Conservation (phyloP, 30 jellyfish, hydroid and myxozoan species). For the Chrysaora quinquecirrha region DNA sequence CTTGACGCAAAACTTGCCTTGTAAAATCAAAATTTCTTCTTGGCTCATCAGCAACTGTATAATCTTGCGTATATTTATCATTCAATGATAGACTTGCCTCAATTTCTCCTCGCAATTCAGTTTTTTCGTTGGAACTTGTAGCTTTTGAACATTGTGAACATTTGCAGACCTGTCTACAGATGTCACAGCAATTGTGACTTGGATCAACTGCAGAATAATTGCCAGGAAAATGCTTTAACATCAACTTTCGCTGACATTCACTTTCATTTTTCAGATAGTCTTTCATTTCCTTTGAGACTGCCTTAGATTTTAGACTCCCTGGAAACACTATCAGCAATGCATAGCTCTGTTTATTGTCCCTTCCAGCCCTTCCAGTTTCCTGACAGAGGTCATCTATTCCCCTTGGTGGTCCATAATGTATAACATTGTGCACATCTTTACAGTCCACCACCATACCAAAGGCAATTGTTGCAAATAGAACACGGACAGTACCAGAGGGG, state of each 20-base stretch:
- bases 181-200: neutral
- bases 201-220: neutral
- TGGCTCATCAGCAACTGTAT: too few relatives aligned
- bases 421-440: constrained; percentile 7
- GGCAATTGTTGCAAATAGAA: constrained; percentile 29
- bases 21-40: too few relatives aligned
- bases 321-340: constrained; percentile 18
- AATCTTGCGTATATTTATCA: too few relatives aligned
- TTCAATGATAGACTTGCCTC: too few relatives aligned
- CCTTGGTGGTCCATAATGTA: constrained; percentile 41
- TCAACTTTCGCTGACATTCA: neutral
- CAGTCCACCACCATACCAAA: constrained; percentile 39
- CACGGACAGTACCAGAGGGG: constrained; percentile 1
- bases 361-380: constrained; percentile 46
- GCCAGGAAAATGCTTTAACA: neutral
- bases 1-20: too few relatives aligned
- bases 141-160: too few relatives aligned
- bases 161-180: neutral
- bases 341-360: constrained; percentile 32
- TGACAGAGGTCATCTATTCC: constrained; percentile 19
- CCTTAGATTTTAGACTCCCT: neutral
- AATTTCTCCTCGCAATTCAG: too few relatives aligned
- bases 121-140: too few relatives aligned
- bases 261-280: neutral
- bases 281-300: neutral